Conservation (phyloP, 2,888 invertebrate species). For the Chromoteleia sp. region DNA sequence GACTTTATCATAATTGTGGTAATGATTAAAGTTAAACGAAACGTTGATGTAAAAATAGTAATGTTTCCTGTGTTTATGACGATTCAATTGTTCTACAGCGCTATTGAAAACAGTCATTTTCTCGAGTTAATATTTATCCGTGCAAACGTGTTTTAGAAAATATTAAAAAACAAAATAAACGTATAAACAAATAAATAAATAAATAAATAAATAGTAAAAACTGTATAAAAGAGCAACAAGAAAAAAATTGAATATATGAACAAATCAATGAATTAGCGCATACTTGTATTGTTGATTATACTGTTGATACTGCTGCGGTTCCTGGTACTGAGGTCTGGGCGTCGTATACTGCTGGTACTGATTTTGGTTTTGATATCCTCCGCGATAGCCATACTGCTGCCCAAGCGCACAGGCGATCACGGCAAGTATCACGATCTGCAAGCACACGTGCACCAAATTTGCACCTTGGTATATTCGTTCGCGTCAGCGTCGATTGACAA, state of each 20-base stretch:
- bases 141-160: too few species aligned
- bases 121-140: too few species aligned
- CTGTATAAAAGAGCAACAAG: too few species aligned
- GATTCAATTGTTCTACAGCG: too few species aligned
- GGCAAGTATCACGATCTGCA: slow-evolving; percentile 78
- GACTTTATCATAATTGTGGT: too few species aligned
- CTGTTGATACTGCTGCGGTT: slow-evolving; percentile 73
- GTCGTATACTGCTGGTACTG: slow-evolving; percentile 76
- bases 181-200: too few species aligned
- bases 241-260: not conserved
- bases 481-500: slow-evolving; percentile 10
- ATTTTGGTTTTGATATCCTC: slow-evolving; percentile 75
- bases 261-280: not conserved
- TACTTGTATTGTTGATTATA: slow-evolving; percentile 75
- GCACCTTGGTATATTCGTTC: slow-evolving; percentile 37
- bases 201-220: too few species aligned
- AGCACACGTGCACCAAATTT: slow-evolving; percentile 70
- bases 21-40: too few species aligned
- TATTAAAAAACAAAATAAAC: too few species aligned
- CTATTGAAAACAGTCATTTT: too few species aligned
- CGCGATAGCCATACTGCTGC: slow-evolving; percentile 74
- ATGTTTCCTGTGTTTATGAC: too few species aligned
- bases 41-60: too few species aligned
- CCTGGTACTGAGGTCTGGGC: slow-evolving; percentile 74
- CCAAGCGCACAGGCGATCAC: slow-evolving; percentile 77